Evolutionary conservation across 2,888 invertebrate genomes (phyloP), one percentile per base, ranked within the genome.

Genomic region (Strigamia crassipes): DNA sequence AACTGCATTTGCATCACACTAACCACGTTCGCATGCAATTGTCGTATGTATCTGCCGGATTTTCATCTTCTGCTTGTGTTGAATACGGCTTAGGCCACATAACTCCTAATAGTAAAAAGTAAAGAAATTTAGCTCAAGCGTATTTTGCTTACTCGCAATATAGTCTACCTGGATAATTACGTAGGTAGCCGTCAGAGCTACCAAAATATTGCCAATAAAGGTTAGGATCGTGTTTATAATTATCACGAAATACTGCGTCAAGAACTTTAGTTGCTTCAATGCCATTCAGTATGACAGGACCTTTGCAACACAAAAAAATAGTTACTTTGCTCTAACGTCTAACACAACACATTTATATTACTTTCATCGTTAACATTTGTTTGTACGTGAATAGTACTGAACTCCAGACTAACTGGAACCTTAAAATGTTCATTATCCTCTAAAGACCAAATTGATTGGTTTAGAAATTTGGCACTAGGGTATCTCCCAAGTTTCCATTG

Each of bases 141-240:
- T 42, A 42, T 42, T 13, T 42, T 51, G 13, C n/a, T 51, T n/a
- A 15, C n/a, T 18, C 18, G 1, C 15, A 9, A 56, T 66, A 1
- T 4, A 66, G 5, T 85, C 87, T 90, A 93, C 97, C 98, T 81
- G 99, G 99, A 89, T 93, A 99, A 87, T 95, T 94, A 9, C 99
- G 90, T 85, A 99, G 91, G 86, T 98, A 94, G 15, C 99, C 99
- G 3, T 94, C 92, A 42, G 95, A 92, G 85, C 96, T 96, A 38
- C 99, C 97, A 88, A 99, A 99, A 88, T 97, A 98, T 89, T 99
- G 99, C 96, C 98, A 99, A 0, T 94, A 93, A 42, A 97, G 88
- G 0, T 96, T 94, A 0, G 96, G 96, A 90, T 97, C 96, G 0
- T 93, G 92, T 84, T 93, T 91, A 86, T 94, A 95, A 88, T 99